Base-by-base conservation (phyloP, 2,888 invertebrate species). In the Coecobrya sp. region DNA sequence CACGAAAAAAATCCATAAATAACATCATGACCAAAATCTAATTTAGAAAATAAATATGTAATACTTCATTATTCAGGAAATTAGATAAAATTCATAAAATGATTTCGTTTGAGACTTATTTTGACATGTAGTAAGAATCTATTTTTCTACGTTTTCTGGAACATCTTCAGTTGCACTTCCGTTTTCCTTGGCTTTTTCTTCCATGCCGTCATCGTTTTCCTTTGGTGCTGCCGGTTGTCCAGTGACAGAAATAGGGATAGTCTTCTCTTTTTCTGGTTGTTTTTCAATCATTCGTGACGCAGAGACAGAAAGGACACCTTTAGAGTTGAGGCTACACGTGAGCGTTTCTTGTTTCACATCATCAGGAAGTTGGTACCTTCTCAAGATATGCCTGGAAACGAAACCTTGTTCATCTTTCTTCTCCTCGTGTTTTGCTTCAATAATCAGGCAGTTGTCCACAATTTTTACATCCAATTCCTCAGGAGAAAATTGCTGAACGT, bases 391-490 rank as follows among this genome's bases (percentile, higher is more conserved):
- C 89, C 98, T 96, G 68, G 97, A 97, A 25, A 98, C 97, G 95
- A 97, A 97, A 13, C 98, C 98, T 94, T 98, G 98, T 95, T 98
- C 98, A 95, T 98, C 98, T 94, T 97, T 97, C 95, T 97, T 98
- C 95, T 98, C 98, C 95, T 98, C 98, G 95, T 98, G 98, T 95
- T 97, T 98, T 82, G 98, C 98, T 95, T 97, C 97, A 3, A 96
- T 95, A 49, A 97, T 97, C 0, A 98, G 96, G 92, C 96, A 96
- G 95, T 97, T 97, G 95, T 97, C 97, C 59, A 96, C 96, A 0
- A 97, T 97, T 95, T 98, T 98, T 0, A 98, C 97, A 0, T 97
- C 97, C 93, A 98, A 97, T 95, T 98, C 98, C 92, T 97, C 97
- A 0, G 98, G 98, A 0, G 97, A 95, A 95, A 98, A 98, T 95